These are phyloP conservation scores for Andinoacara biseriatus DNA, from an alignment of 2,113 vertebrate genomes.

Conservation along the genomic window DNA sequence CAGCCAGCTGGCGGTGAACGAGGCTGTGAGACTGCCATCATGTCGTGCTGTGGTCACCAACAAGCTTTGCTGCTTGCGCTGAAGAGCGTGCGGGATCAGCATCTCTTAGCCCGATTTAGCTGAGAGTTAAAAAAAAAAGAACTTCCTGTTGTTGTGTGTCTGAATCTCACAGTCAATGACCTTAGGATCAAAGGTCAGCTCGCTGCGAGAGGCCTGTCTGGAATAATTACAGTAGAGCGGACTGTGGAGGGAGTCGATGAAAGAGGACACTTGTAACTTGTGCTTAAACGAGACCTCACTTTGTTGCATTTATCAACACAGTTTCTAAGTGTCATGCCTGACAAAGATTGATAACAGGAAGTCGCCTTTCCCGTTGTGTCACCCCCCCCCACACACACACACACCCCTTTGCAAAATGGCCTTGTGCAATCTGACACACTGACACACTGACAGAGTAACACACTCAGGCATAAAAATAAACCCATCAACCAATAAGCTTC, in stretches of 20 bases:
- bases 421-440: constrained; percentile 58
- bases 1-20: neutral
- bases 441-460: constrained; percentile 60
- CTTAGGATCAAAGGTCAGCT: constrained; percentile 38
- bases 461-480: constrained; percentile 9
- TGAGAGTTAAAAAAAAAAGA: neutral
- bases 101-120: constrained; percentile 50
- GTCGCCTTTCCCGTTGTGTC: constrained; percentile 16
- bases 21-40: neutral
- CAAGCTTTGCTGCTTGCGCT: neutral
- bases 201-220: constrained; percentile 22
- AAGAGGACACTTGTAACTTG: neutral
- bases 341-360: constrained; percentile 52
- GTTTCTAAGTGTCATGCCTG: neutral
- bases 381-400: neutral
- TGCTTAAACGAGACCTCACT: neutral
- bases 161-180: constrained; percentile 52
- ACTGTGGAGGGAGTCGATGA: neutral
- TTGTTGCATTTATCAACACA: constrained; percentile 31
- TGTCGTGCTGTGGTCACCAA: constrained; percentile 16
- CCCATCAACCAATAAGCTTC: neutral
- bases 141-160: constrained; percentile 64
- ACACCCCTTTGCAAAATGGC: neutral
- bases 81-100: constrained; percentile 28
- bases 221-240: constrained; percentile 17